A percentile compares a stretch with the other conserved stretches of the same genome.
Evolutionary conservation across 2,113 vertebrate species (phyloP).

Genomic region (Aptenodytes forsteri): DNA sequence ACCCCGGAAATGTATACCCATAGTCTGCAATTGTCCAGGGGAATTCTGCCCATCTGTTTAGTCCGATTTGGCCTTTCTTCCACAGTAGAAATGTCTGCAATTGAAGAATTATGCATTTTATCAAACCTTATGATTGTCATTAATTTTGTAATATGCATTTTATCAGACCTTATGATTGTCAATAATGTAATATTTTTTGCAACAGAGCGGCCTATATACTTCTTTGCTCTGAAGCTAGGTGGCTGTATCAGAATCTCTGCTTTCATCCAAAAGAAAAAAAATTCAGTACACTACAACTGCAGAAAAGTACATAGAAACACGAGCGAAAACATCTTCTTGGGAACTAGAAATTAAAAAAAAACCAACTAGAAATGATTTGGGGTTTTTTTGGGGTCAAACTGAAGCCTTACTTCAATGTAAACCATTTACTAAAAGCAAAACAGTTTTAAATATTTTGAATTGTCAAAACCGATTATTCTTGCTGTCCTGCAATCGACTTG

Average conservation of each 20-base stretch:
- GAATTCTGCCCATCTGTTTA: neutral
- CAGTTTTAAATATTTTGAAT: neutral
- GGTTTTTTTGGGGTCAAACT: neutral
- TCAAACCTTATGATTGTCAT: neutral
- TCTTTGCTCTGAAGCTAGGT: neutral
- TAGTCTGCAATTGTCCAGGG: neutral
- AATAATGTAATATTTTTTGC: neutral
- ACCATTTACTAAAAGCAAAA: neutral
- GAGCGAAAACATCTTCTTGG: neutral
- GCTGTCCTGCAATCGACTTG: neutral
- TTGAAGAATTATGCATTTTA: neutral
- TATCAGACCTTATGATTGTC: neutral
- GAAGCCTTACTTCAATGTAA: neutral
- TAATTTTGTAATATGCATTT: neutral
- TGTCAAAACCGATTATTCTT: neutral
- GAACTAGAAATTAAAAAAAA: neutral
- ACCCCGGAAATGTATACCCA: neutral
- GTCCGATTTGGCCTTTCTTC: neutral
- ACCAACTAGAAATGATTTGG: neutral
- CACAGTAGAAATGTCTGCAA: neutral
- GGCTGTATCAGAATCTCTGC: neutral
- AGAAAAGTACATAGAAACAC: neutral
- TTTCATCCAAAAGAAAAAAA: neutral
- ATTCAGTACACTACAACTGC: neutral
- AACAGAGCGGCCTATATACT: neutral